These are phyloP conservation scores for Limnephilus auricula DNA, from an alignment of 2,888 invertebrate species.

Conservation along the genomic window DNA sequence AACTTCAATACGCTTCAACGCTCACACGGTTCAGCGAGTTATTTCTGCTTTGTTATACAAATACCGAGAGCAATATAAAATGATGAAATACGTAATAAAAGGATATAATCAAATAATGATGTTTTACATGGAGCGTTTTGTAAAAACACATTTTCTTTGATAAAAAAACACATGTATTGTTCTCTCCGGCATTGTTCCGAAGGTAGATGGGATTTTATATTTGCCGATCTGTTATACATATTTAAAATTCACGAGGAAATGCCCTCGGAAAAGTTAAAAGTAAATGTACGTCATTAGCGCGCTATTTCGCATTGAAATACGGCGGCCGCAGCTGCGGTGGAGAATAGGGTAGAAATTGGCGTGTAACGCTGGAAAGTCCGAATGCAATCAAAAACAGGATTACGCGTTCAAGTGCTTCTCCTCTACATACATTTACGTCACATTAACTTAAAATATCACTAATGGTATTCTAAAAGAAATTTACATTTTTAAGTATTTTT, in stretches of 20 bases:
- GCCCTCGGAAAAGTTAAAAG: conserved; percentile 28
- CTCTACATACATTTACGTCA: background rate
- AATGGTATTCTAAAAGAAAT: background rate
- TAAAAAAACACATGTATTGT: conserved; percentile 7
- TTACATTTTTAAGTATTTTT: background rate
- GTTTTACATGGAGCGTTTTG: conserved; percentile 13
- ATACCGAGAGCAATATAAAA: background rate
- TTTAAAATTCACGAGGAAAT: conserved; percentile 12
- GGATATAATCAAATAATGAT: background rate
- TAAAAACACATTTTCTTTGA: background rate
- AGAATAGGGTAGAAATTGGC: background rate
- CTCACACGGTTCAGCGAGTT: background rate
- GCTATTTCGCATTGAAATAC: background rate
- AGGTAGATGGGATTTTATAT: background rate
- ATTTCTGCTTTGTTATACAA: background rate
- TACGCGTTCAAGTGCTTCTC: background rate
- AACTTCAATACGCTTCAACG: background rate
- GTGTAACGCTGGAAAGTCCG: background rate
- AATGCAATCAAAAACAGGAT: conserved; percentile 19
- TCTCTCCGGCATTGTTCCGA: conserved; percentile 16
- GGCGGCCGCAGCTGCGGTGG: conserved; percentile 15
- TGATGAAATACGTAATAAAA: background rate
- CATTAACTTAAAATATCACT: background rate
- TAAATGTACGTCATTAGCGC: conserved; percentile 29
- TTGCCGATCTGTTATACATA: background rate